A percentile compares a stretch with the other conserved stretches of the same genome.
phyloP scores from a whole-genome alignment of 2,888 invertebrate genomes.

The Nymphalis c-album region DNA sequence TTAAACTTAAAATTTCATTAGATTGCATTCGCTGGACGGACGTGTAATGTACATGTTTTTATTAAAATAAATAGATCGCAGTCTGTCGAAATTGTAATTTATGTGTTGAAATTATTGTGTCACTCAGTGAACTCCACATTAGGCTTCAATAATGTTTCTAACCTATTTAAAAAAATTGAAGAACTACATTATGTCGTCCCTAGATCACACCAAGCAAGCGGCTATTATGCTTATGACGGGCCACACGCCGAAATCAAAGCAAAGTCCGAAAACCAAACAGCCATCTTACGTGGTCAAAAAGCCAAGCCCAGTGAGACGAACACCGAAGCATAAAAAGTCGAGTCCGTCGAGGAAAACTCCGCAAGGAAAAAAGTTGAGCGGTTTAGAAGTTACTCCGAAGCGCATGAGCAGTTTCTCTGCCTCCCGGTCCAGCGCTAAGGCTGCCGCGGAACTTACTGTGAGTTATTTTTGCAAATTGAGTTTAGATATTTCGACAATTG shows the following conservation, averaged over 20 bases:
- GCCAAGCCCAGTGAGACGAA: slow-evolving; percentile 8
- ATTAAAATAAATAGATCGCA: no score
- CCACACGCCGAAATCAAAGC: slow-evolving; percentile 55
- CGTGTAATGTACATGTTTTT: not conserved
- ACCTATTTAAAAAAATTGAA: slow-evolving; percentile 13
- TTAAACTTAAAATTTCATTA: not conserved
- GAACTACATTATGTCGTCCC: slow-evolving; percentile 23
- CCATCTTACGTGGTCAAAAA: slow-evolving; percentile 19
- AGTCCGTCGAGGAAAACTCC: slow-evolving; percentile 1
- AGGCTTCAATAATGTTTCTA: slow-evolving; percentile 12
- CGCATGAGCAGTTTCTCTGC: not conserved
- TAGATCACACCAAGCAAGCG: slow-evolving; percentile 75
- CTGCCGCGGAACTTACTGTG: slow-evolving; percentile 1
- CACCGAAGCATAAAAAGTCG: not conserved
- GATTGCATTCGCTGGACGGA: slow-evolving; percentile 2
- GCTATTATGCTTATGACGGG: slow-evolving; percentile 74
- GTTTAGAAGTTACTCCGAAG: no score
- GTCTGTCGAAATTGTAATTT: not conserved
- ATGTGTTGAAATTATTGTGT: not conserved
- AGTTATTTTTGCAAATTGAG: not conserved
- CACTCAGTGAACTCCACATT: not conserved
- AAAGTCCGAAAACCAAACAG: slow-evolving; percentile 7
- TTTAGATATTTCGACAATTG: no score
- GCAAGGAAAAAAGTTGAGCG: not conserved
- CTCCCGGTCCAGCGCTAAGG: slow-evolving; percentile 22